Evolutionary conservation across 2,113 vertebrate species (phyloP).

Genomic region (Ctenomys sociabilis): DNA sequence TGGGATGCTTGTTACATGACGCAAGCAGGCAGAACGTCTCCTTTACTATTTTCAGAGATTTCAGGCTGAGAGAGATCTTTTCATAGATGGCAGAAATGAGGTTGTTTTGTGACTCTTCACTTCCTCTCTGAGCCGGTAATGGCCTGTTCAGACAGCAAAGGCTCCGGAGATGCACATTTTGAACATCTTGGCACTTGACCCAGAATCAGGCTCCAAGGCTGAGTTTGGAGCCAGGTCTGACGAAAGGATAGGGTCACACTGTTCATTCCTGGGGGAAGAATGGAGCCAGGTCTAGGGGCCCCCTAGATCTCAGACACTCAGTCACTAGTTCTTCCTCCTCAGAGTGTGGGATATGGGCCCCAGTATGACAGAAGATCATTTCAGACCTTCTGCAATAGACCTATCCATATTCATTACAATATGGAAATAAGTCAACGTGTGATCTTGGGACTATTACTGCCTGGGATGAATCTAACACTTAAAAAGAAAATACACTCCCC

Average conservation of each 20-base stretch:
- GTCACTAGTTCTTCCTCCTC: neutral
- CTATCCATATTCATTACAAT: neutral
- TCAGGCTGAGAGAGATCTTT: neutral
- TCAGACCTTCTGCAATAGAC: neutral
- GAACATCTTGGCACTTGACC: neutral
- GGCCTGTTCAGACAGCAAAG: neutral
- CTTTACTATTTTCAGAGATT: constrained; percentile 10
- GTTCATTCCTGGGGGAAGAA: neutral
- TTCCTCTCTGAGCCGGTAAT: neutral
- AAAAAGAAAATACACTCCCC: neutral
- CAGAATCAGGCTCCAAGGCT: neutral
- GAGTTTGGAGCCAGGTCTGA: neutral
- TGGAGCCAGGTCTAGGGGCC: neutral
- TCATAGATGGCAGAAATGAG: constrained; percentile 18
- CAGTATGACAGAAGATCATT: neutral
- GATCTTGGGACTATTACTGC: neutral
- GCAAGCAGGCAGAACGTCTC: neutral
- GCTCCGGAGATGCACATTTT: neutral
- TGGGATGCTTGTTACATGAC: neutral
- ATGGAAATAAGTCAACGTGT: neutral
- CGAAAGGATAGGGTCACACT: neutral
- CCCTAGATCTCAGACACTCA: neutral
- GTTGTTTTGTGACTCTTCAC: neutral
- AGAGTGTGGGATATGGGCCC: neutral
- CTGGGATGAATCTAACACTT: neutral